phyloP scores from a whole-genome alignment of 2,888 invertebrate genomes.

The Helleia helle region DNA sequence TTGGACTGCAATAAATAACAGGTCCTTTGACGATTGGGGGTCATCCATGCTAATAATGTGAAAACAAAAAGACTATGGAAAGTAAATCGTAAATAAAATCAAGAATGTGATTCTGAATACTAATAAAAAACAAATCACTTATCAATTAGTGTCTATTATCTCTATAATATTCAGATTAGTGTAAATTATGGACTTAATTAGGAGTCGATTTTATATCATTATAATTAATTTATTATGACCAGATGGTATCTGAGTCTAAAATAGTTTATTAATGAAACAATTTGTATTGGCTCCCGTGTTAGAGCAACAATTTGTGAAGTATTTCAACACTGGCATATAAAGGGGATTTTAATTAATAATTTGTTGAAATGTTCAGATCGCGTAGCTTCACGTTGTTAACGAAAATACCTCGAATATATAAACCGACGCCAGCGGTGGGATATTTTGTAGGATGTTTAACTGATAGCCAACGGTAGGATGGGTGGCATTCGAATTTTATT shows the following conservation, averaged over 20 bases:
- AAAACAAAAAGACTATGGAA: not conserved
- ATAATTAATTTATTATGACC: conserved; percentile 53
- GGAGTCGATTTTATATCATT: conserved; percentile 42
- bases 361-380: conserved; percentile 6
- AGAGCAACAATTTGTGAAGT: conserved; percentile 34
- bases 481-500: too few species aligned
- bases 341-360: conserved; percentile 49
- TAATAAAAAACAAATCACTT: conserved; percentile 7
- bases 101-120: not conserved
- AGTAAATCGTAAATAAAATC: not conserved
- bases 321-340: conserved; percentile 32
- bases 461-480: too few species aligned
- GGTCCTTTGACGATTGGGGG: too few species aligned
- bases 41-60: conserved; percentile 2
- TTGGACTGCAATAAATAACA: too few species aligned
- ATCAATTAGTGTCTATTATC: not conserved
- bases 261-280: conserved; percentile 53
- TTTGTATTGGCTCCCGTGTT: conserved; percentile 48
- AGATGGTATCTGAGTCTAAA: conserved; percentile 45
- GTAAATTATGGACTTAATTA: conserved; percentile 31
- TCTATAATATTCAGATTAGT: conserved; percentile 6
- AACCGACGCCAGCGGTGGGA: too few species aligned
- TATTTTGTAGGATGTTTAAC: too few species aligned
- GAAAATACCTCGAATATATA: not conserved
- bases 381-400: conserved; percentile 2